These are phyloP conservation scores for Triplophysa yarkandensis DNA, from an alignment of 2,797 vertebrate genomes.

Conservation along the genomic window DNA sequence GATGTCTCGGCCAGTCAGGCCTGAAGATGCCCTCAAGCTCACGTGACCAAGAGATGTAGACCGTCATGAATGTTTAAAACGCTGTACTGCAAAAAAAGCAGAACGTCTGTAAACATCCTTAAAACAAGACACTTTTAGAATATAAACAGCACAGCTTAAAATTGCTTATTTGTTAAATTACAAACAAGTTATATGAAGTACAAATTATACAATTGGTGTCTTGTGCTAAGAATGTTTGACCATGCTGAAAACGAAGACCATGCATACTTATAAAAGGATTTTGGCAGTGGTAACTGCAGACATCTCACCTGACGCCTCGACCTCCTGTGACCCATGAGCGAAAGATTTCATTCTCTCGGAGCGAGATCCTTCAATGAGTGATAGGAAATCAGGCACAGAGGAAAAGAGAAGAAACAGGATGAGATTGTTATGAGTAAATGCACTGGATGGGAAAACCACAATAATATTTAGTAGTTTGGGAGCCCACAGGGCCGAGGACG, in stretches of 20 bases:
- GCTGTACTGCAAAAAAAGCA: slow-evolving; percentile 25
- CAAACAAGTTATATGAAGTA: background rate
- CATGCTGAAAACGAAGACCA: background rate
- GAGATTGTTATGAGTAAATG: slow-evolving; percentile 38
- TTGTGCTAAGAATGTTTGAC: slow-evolving; percentile 2
- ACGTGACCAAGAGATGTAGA: slow-evolving; percentile 1
- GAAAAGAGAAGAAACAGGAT: background rate
- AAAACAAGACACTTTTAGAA: background rate
- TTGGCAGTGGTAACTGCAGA: background rate
- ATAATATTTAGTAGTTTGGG: slow-evolving; percentile 41
- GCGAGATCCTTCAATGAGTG: background rate
- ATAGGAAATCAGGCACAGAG: background rate
- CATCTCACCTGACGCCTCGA: slow-evolving; percentile 21
- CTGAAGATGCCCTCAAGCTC: slow-evolving; percentile 9
- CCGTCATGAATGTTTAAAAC: slow-evolving; percentile 37
- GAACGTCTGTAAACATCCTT: slow-evolving; percentile 16
- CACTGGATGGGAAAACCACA: slow-evolving; percentile 57
- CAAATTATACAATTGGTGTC: background rate
- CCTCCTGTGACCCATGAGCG: slow-evolving; percentile 12
- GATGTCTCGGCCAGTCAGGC: slow-evolving; percentile 34
- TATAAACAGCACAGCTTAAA: slow-evolving; percentile 1
- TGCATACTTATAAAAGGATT: background rate
- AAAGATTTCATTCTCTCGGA: slow-evolving; percentile 1
- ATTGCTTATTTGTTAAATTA: background rate
- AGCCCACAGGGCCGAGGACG: slow-evolving; percentile 24